A percentile compares a stretch with the other conserved stretches of the same genome.
Conservation (phyloP, 2,888 invertebrate genomes). For the Andrena trimmerana region DNA sequence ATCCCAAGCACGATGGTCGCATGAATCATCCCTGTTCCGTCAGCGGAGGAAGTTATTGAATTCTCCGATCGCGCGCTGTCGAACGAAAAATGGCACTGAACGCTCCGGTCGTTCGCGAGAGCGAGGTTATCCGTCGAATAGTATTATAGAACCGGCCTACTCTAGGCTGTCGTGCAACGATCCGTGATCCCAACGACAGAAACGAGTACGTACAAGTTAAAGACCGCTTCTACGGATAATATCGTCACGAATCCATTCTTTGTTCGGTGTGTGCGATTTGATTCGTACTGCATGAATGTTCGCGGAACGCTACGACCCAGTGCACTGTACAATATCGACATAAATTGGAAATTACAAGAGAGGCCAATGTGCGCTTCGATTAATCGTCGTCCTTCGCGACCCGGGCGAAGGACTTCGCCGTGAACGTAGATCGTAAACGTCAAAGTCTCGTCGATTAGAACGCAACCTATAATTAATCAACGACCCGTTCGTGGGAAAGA, state of each 20-base stretch:
- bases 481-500: conserved; percentile 49
- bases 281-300: conserved; percentile 44
- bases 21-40: conserved; percentile 6
- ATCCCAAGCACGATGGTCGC: conserved; percentile 52
- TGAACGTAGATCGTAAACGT: conserved; percentile 35
- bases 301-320: conserved; percentile 44
- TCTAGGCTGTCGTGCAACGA: neutral
- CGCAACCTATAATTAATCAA: conserved; percentile 43
- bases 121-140: neutral
- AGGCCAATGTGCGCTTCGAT: conserved; percentile 68
- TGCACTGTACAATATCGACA: conserved; percentile 40
- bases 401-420: conserved; percentile 12
- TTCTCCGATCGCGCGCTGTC: too few species aligned
- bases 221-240: conserved; percentile 2
- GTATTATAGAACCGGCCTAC: neutral
- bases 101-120: neutral
- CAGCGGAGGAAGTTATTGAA: too few species aligned
- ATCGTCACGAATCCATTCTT: conserved; percentile 6
- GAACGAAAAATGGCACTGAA: too few species aligned
- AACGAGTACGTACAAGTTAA: conserved; percentile 49
- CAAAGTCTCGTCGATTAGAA: conserved; percentile 40
- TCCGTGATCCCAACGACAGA: conserved; percentile 20
- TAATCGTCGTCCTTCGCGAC: conserved; percentile 32
- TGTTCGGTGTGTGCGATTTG: conserved; percentile 53
- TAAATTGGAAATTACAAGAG: conserved; percentile 44